Base-by-base conservation (phyloP, 2,888 invertebrate genomes). In the Andricus quercusramuli region DNA sequence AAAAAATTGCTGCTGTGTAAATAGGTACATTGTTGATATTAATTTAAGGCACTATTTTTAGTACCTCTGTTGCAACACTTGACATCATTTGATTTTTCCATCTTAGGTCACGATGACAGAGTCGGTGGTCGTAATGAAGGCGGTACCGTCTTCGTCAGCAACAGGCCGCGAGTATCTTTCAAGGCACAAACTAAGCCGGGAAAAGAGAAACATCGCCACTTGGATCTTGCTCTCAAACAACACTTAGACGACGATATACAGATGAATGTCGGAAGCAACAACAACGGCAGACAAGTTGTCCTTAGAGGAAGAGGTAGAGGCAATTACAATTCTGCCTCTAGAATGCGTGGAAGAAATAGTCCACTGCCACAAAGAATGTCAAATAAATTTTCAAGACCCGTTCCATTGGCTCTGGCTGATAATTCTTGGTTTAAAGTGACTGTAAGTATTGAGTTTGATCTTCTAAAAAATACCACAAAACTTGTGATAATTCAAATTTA, bases 341-440 rank as follows among this genome's bases (percentile, higher is more conserved):
- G 89, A 70, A 32, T 56, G 32, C 74, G 74, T 29, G 90, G 90
- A 77, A 88, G 90, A 76, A 88, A 87, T 22, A 90, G 90, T 76
- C 90, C 90, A 32, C 83, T 91, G n/a, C 88, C 90, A 1, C 86
- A 84, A 4, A 85, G 88, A 80, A 83, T 82, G 25, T 84, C 83
- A n/a, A 80, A 78, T 47, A 79, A 78, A 70, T 8, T 77, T 8
- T 70, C 66, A 3, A 85, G 88, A 67, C 11, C 68, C 0, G 79
- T 82, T 6, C 81, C 32, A 15, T 41, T 76, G 59, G 44, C 82
- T 8, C 2, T 84, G 2, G 82, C 81, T 4, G 87, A 88, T 20
- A 62, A 94, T 32, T 95, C 95, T 77, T 97, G 96, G 96, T 97
- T 96, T 90, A 95, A 95, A 93, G 94, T 97, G 13, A 94, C 94